Base-by-base conservation (phyloP, 1,140 invertebrate species). In the Drosophila suzukii region DNA sequence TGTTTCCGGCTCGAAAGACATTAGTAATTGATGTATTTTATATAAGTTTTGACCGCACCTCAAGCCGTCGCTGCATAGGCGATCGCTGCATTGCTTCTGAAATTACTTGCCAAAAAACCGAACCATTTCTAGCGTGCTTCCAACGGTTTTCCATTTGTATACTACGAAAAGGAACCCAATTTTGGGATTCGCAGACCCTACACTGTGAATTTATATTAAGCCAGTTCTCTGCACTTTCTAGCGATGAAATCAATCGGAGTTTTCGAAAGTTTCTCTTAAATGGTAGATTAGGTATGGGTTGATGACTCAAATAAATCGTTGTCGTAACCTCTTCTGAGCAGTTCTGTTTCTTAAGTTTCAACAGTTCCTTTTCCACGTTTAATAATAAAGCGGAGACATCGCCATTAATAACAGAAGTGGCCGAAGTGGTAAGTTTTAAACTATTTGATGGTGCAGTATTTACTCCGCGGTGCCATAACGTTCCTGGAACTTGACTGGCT, bases 401-500 rank as follows among this genome's bases (percentile, higher is more conserved):
- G 10, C 6, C 43, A 4, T n/a, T 49, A 15, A 41, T 38, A 34
- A 66, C 46, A 10, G 60, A 41, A 62, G 70, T 46, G 74, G 49
- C 53, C 6, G 59, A 61, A 43, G 50, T 41, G 12, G 38, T 41
- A 3, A 61, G 17, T 24, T 57, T 47, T 17, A 47, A 59, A 41
- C 56, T 43, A 20, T 12, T 58, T 36, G 51, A 41, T 12, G 7
- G n/a, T 13, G 50, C 43, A 27, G n/a, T 39, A 4, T 38, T 27
- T 3, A 46, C 3, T 36, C 36, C 67, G 6, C 89, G 75, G 60
- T 92, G 68, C 57, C 93, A 83, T 43, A 81, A 71, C 13, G 93
- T 93, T 47, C 93, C 94, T 4, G 94, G 94, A 39, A 95, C 90
- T 32, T 94, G 94, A 55, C 95, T 95, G 15, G 94, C 93, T 44